phyloP scores from a whole-genome alignment of 2,888 invertebrate species.

The Lepidochrysops patricia region DNA sequence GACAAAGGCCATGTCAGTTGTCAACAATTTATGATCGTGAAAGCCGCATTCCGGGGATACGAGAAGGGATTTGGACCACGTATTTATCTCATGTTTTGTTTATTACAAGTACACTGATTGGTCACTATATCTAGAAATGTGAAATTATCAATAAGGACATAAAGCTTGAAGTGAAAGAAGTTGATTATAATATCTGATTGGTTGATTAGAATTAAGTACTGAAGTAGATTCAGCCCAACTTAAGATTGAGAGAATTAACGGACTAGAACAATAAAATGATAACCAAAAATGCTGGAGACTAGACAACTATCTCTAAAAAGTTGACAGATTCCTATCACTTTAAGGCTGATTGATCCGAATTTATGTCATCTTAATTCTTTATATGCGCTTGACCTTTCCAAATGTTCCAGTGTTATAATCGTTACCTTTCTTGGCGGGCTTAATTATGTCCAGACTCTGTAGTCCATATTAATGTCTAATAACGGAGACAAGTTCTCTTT shows the following conservation, averaged over 20 bases:
- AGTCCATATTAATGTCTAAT: constrained; percentile 12
- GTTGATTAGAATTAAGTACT: no score
- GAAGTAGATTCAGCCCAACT: no score
- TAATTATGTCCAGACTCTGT: constrained; percentile 1
- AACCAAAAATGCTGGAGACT: no score
- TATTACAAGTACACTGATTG: neutral
- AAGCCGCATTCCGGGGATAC: constrained; percentile 23
- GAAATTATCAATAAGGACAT: no score
- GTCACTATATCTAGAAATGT: neutral
- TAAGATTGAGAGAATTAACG: no score
- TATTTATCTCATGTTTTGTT: neutral
- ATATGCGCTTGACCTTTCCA: neutral
- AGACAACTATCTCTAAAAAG: no score
- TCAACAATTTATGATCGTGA: constrained; percentile 28
- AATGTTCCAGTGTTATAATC: neutral
- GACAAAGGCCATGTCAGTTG: constrained; percentile 27
- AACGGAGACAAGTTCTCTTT: constrained; percentile 10
- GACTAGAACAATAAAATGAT: no score
- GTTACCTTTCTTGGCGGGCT: constrained; percentile 1
- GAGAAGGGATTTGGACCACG: neutral
- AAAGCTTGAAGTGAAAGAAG: no score
- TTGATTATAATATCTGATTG: no score
- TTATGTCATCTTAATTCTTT: neutral
- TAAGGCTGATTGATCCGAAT: neutral
- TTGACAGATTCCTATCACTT: neutral